Conservation (phyloP, 30 jellyfish, hydroid and myxozoan species). For the Clytia hemisphaerica region DNA sequence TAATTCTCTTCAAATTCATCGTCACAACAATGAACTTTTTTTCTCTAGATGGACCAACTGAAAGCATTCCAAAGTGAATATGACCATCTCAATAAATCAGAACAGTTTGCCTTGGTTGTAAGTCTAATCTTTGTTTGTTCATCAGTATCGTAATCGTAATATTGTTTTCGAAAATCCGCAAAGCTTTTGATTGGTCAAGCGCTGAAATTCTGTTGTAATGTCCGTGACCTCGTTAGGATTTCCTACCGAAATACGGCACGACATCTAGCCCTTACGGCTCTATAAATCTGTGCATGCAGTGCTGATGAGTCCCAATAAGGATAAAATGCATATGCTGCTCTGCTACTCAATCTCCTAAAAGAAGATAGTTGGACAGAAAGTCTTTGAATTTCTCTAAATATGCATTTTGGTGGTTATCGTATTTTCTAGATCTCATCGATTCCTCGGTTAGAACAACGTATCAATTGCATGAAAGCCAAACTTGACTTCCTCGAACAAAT, state of each 20-base stretch:
- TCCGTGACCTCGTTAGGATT: not conserved
- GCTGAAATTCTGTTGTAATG: no score
- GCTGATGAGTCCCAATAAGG: no score
- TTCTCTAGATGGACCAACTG: slow-evolving; percentile 59
- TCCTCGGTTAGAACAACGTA: slow-evolving; percentile 73
- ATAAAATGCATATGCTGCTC: no score
- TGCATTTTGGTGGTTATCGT: not conserved
- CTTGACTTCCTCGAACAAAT: slow-evolving; percentile 61
- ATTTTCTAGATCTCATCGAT: slow-evolving; percentile 55
- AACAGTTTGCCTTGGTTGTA: slow-evolving; percentile 68
- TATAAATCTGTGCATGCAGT: no score
- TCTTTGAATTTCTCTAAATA: no score
- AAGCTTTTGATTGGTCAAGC: not conserved
- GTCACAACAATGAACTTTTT: not conserved
- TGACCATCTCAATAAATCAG: slow-evolving; percentile 81
- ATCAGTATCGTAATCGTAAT: not conserved
- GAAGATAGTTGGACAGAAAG: no score
- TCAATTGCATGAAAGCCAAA: slow-evolving; percentile 59
- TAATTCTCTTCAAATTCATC: no score
- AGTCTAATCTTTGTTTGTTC: not conserved
- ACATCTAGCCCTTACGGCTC: not conserved
- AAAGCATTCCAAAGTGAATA: slow-evolving; percentile 66
- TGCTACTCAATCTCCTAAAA: no score
- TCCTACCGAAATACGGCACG: not conserved
- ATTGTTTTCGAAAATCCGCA: not conserved